phyloP scores from a whole-genome alignment of 2,113 vertebrate genomes.

The Stigmatopora nigra region DNA sequence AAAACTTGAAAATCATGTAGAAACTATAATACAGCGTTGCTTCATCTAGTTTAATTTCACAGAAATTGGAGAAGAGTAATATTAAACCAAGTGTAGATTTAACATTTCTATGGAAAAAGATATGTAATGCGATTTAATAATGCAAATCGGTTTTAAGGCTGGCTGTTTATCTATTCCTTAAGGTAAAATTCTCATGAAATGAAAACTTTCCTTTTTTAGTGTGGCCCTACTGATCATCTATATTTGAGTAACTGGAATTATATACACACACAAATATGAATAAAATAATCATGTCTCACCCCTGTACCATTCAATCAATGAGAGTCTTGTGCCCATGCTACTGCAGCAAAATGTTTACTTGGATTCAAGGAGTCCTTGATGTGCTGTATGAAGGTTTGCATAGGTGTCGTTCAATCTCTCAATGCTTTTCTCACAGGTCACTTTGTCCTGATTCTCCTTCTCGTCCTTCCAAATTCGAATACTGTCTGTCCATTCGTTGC shows the following conservation, averaged over 20 bases:
- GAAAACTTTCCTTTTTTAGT: too few relatives aligned
- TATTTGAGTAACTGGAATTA: too few relatives aligned
- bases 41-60: conserved; percentile 15
- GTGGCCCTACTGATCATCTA: too few relatives aligned
- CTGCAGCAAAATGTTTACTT: background rate
- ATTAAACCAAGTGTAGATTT: conserved; percentile 23
- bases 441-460: conserved; percentile 43
- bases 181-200: too few relatives aligned
- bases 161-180: too few relatives aligned
- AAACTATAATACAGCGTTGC: conserved; percentile 6
- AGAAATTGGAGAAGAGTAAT: conserved; percentile 8
- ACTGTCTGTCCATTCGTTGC: conserved; percentile 48
- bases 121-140: background rate
- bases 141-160: too few relatives aligned
- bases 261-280: too few relatives aligned
- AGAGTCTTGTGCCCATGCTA: background rate
- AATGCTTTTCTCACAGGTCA: conserved; percentile 33
- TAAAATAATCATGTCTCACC: too few relatives aligned
- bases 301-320: background rate
- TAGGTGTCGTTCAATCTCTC: conserved; percentile 22
- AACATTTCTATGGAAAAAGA: conserved; percentile 5
- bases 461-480: conserved; percentile 60
- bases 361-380: background rate
- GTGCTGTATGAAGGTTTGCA: conserved; percentile 3
- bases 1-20: background rate